Evolutionary conservation across 2,888 invertebrate species (phyloP), one percentile per base, ranked within the genome.

Genomic region (Oscheius sp.): DNA sequence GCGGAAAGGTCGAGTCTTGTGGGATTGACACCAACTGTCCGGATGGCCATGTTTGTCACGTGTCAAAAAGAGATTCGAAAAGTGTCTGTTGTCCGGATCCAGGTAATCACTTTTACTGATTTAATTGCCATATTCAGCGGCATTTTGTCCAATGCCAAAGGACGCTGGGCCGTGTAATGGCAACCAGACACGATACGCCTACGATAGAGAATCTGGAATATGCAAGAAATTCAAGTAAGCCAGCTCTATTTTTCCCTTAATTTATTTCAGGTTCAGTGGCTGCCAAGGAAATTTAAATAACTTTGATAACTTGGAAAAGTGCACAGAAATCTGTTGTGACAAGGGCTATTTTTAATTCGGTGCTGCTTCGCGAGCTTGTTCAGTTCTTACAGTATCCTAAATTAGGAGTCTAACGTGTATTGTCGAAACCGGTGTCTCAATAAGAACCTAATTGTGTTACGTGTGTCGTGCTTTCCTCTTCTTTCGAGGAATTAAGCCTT

Each of bases 241-340:
- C 38, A 1, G 17, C 9, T 24, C 6, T 36, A 5, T 2, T 41
- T 26, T 1, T n/a, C n/a, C 2, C n/a, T 9, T 4, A 41, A 28
- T 8, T n/a, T 61, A 41, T 69, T 83, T 71, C 67, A 74, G 79
- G 12, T 84, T 80, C 70, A 73, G 80, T 20, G 84, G 84, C 14
- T 84, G 84, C 67, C 82, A 78, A 28, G 83, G 83, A 28, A 81
- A 83, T 49, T 67, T 84, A 69, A 84, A 84, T 72, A 81, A 82
- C 54, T 82, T 82, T 54, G 74, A 76, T 22, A 72, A 74, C 3
- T 49, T 84, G 32, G 71, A 84, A 67, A 72, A 77, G 33, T 84
- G 84, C 72, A 84, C 81, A 5, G 77, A 84, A 69, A 82, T 84
- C 54, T 84, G 84, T 61, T 84, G 84, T 56, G 77, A 83, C 50